Conservation (phyloP, 2,888 invertebrate species). For the Micropterix aruncella region DNA sequence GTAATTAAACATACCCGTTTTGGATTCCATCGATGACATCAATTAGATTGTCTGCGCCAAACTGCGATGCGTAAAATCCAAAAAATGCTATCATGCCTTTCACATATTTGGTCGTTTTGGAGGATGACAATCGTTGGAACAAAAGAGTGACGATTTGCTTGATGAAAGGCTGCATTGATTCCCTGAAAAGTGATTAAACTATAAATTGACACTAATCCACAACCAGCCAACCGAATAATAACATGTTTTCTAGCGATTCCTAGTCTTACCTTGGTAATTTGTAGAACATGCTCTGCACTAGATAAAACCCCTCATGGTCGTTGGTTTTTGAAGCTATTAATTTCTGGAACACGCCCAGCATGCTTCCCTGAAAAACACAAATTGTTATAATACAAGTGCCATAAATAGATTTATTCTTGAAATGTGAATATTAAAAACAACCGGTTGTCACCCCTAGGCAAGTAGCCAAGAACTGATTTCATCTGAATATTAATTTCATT, state of each 20-base stretch:
- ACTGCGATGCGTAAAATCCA: constrained; percentile 70
- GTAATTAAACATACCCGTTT: no score
- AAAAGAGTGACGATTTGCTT: constrained; percentile 82
- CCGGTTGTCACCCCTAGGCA: neutral
- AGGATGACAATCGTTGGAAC: constrained; percentile 85
- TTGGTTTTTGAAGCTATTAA: constrained; percentile 88
- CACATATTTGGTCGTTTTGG: constrained; percentile 92
- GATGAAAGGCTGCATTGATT: constrained; percentile 58
- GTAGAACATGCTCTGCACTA: constrained; percentile 75
- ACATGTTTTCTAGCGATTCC: constrained; percentile 3
- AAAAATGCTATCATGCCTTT: constrained; percentile 85
- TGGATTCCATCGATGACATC: constrained; percentile 78
- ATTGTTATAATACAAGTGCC: constrained; percentile 1
- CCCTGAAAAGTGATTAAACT: no score
- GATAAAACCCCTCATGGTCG: constrained; percentile 91
- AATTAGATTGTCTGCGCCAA: constrained; percentile 61
- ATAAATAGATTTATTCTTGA: no score
- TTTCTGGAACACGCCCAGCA: constrained; percentile 93
- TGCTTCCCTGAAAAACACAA: constrained; percentile 42
- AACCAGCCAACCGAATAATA: no score
- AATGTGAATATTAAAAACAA: no score
- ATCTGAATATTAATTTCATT: no score
- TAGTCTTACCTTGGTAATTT: constrained; percentile 61
- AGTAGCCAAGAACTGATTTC: no score
- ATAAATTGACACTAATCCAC: no score